Evolutionary conservation across 2,113 vertebrate genomes (phyloP).

Genomic region (Seriola quinqueradiata): DNA sequence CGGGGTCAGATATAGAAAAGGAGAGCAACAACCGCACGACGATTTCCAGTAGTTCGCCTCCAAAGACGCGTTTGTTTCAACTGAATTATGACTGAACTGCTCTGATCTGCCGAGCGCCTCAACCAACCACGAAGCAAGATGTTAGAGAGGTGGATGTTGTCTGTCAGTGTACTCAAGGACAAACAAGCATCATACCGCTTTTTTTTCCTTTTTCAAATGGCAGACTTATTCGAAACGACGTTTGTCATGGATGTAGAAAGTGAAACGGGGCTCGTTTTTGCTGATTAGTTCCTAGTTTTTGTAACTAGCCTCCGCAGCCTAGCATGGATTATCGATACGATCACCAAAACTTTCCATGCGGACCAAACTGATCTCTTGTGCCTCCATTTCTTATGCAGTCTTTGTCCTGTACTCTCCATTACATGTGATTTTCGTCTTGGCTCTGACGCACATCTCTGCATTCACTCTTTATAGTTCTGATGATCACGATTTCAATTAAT

Average conservation of each 20-base stretch:
- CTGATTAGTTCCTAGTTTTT: background rate
- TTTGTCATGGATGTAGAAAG: background rate
- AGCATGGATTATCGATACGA: background rate
- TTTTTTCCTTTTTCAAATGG: background rate
- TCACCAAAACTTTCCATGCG: background rate
- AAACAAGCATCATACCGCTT: background rate
- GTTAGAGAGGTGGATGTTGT: too few relatives aligned
- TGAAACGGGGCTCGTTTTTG: too few relatives aligned
- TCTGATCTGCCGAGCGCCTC: background rate
- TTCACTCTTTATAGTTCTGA: constrained; percentile 22
- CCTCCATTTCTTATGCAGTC: constrained; percentile 2
- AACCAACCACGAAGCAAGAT: background rate
- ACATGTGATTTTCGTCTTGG: constrained; percentile 11
- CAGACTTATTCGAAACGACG: too few relatives aligned
- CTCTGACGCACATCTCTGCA: constrained; percentile 1
- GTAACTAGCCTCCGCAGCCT: background rate
- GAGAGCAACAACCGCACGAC: background rate
- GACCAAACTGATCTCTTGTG: background rate
- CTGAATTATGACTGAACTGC: background rate
- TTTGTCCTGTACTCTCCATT: background rate
- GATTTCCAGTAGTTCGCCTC: background rate
- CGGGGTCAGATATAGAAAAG: background rate
- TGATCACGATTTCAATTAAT: constrained; percentile 44
- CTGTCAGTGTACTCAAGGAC: background rate
- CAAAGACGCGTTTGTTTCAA: background rate